Conservation (phyloP, 2,113 vertebrate species). For the Callocephalon fimbriatum region DNA sequence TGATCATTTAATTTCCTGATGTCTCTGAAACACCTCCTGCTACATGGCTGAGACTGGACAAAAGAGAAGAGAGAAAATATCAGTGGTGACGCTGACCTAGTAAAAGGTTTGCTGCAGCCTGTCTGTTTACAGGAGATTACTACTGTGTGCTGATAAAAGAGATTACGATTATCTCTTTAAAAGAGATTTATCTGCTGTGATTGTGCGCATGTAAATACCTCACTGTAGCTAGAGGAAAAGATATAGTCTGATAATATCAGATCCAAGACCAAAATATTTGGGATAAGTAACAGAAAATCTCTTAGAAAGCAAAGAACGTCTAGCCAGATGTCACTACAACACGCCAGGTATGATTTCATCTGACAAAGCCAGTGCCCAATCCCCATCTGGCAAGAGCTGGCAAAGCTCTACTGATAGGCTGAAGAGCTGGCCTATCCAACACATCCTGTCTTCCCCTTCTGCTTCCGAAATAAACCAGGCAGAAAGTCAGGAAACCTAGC, state of each 20-base stretch:
- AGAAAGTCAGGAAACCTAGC: neutral
- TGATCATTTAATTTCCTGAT: neutral
- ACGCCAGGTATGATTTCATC: neutral
- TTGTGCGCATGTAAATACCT: neutral
- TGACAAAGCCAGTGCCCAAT: neutral
- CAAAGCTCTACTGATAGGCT: neutral
- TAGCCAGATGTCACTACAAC: constrained; percentile 7
- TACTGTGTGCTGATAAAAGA: constrained; percentile 16
- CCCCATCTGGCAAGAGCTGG: neutral
- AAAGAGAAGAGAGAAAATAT: neutral
- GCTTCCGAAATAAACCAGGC: neutral
- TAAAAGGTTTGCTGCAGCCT: neutral
- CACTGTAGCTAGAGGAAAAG: constrained; percentile 15
- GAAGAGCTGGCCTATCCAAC: neutral
- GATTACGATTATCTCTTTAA: constrained; percentile 49
- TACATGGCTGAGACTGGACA: neutral
- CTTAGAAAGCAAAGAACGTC: neutral
- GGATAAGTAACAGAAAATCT: constrained; percentile 28
- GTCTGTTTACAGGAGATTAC: neutral
- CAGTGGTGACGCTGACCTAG: neutral
- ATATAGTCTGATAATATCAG: neutral
- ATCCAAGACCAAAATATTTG: neutral
- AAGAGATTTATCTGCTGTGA: constrained; percentile 31
- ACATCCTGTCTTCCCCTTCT: neutral
- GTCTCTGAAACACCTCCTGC: neutral